Evolutionary conservation across 2,888 invertebrate species (phyloP), one percentile per base, ranked within the genome.

Genomic region (Meta bourneti): DNA sequence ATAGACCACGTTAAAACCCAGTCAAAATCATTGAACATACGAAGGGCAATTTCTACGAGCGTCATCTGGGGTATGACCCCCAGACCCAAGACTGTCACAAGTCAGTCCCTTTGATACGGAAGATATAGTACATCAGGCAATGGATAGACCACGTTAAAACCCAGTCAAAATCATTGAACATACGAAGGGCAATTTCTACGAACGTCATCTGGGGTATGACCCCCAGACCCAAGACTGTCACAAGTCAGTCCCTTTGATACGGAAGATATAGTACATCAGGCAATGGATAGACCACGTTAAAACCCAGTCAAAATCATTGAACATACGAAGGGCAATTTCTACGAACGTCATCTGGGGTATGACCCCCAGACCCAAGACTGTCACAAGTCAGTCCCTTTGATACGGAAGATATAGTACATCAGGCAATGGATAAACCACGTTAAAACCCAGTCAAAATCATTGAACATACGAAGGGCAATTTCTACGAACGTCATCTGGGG

Each of bases 61-160:
- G 34, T 34, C 34, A 34, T 34, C 34, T 4, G 72, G 11, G 72
- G 9, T 4, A 72, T 51, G 77, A 77, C 77, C 77, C 34, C 34
- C 34, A 34, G 34, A 34, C 52, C 52, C 51, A 9, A 51, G 51
- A n/a, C 77, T 77, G 77, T 77, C 77, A 77, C 19, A 77, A 77
- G 77, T n/a, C n/a, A n/a, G n/a, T n/a, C n/a, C n/a, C n/a, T n/a
- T n/a, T n/a, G n/a, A 70, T 6, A 70, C 70, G 70, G 16, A 70
- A 70, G 19, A 11, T 8, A n/a, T 70, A n/a, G n/a, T n/a, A n/a
- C 19, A 19, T 8, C 6, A 70, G 70, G n/a, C n/a, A n/a, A n/a
- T n/a, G n/a, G n/a, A n/a, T n/a, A 9, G 19, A 16, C 70, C 16
- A 6, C 11, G 0, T 19, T 11, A 70, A 70, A 19, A 70, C 13